Evolutionary conservation across 2,113 vertebrate genomes (phyloP).

Genomic region (Hiodon tergisus): DNA sequence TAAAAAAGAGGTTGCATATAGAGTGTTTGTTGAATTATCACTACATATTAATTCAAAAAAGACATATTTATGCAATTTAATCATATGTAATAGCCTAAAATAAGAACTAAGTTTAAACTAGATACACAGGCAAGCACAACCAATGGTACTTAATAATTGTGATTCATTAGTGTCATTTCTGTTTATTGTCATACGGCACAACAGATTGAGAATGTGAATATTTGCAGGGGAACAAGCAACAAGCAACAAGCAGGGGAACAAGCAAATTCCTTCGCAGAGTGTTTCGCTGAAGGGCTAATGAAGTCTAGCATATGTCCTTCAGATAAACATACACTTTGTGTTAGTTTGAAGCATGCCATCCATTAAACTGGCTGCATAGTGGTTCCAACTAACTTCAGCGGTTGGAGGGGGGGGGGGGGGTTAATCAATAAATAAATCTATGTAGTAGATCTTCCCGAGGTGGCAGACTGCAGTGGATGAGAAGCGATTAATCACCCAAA

Average conservation of each 20-base stretch:
- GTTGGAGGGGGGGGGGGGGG: slow-evolving; percentile 20
- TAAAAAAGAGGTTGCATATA: not conserved
- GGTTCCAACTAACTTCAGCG: not conserved
- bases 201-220: slow-evolving; percentile 65
- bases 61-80: not conserved
- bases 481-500: slow-evolving; percentile 53
- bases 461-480: slow-evolving; percentile 27
- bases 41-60: too few species aligned
- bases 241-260: slow-evolving; percentile 27
- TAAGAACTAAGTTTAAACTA: slow-evolving; percentile 7
- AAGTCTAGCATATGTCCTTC: slow-evolving; percentile 52
- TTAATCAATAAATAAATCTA: slow-evolving; percentile 43
- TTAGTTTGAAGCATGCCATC: slow-evolving; percentile 47
- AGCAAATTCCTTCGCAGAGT: slow-evolving; percentile 31
- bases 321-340: slow-evolving; percentile 23
- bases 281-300: slow-evolving; percentile 37
- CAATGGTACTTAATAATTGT: slow-evolving; percentile 58
- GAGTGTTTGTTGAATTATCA: too few species aligned
- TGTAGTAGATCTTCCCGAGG: slow-evolving; percentile 43
- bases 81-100: not conserved
- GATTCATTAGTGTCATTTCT: slow-evolving; percentile 65
- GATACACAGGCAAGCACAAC: slow-evolving; percentile 20
- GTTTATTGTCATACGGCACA: slow-evolving; percentile 52
- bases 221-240: slow-evolving; percentile 43
- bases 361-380: slow-evolving; percentile 44